These are phyloP conservation scores for Contarinia nasturtii DNA, from an alignment of 1,140 invertebrate species.

Conservation along the genomic window DNA sequence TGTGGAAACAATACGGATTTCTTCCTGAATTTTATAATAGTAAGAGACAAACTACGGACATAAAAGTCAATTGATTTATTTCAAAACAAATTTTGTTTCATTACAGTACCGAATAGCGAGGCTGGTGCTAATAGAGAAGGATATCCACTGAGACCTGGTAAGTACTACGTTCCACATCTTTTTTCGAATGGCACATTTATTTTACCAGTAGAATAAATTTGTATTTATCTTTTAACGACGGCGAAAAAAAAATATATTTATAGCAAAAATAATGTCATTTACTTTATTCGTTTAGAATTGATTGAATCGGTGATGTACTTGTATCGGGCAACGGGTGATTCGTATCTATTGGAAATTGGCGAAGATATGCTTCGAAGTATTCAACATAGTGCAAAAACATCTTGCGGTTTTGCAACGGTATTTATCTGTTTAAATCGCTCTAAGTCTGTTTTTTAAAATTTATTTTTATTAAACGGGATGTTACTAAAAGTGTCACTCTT, in stretches of 20 bases:
- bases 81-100: too few relatives aligned
- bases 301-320: slow-evolving; percentile 95
- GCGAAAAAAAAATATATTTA: too few relatives aligned
- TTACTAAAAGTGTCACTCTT: too few relatives aligned
- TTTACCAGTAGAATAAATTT: too few relatives aligned
- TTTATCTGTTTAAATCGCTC: too few relatives aligned
- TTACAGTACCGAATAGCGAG: slow-evolving; percentile 51
- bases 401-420: slow-evolving; percentile 96
- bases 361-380: slow-evolving; percentile 78
- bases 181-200: too few relatives aligned
- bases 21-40: slow-evolving; percentile 94
- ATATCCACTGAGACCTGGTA: slow-evolving; percentile 72
- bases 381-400: slow-evolving; percentile 74
- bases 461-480: too few relatives aligned
- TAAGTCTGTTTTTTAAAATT: too few relatives aligned
- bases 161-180: too few relatives aligned
- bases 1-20: slow-evolving; percentile 93
- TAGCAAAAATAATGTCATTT: too few relatives aligned
- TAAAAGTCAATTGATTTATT: too few relatives aligned
- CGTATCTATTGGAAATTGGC: slow-evolving; percentile 74
- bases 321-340: slow-evolving; percentile 83
- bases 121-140: slow-evolving; percentile 70
- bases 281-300: slow-evolving; percentile 38
- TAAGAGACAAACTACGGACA: too few relatives aligned
- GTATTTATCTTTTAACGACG: not conserved